These are phyloP conservation scores for Zosterops borbonicus DNA, from an alignment of 2,113 vertebrate genomes.

Conservation along the genomic window DNA sequence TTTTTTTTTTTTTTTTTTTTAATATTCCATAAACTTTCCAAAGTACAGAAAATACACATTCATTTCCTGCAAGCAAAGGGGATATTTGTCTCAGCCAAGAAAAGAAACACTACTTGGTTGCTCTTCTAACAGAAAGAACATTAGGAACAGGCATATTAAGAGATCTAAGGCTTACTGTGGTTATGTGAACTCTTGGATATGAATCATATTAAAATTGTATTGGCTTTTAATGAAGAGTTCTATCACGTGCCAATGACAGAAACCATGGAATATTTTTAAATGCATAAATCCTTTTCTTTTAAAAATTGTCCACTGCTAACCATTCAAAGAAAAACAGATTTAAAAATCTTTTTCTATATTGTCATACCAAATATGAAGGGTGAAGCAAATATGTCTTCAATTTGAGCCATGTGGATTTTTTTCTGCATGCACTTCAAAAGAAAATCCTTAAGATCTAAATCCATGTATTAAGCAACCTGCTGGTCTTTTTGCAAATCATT, in stretches of 20 bases:
- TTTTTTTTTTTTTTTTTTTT: neutral
- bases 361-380: slow-evolving; percentile 20
- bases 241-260: slow-evolving; percentile 46
- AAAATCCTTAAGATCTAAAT: neutral
- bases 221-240: slow-evolving; percentile 52
- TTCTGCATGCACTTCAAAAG: neutral
- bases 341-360: slow-evolving; percentile 38
- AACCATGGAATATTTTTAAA: slow-evolving; percentile 54
- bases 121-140: slow-evolving; percentile 60
- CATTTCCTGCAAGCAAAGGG: slow-evolving; percentile 52
- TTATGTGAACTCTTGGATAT: slow-evolving; percentile 58
- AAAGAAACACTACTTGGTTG: slow-evolving; percentile 67
- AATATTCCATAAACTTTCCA: slow-evolving; percentile 48
- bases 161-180: slow-evolving; percentile 64
- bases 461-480: slow-evolving; percentile 31
- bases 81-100: slow-evolving; percentile 58
- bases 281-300: slow-evolving; percentile 11
- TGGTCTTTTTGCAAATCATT: slow-evolving; percentile 26
- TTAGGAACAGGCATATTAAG: slow-evolving; percentile 63
- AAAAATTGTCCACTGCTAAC: neutral
- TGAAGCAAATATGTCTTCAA: slow-evolving; percentile 13
- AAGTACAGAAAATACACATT: slow-evolving; percentile 62
- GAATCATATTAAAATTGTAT: slow-evolving; percentile 63
- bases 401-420: slow-evolving; percentile 30
- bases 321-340: slow-evolving; percentile 4